Evolutionary conservation across 1,140 invertebrate species (phyloP).

Genomic region (Drosophila ercepeae): DNA sequence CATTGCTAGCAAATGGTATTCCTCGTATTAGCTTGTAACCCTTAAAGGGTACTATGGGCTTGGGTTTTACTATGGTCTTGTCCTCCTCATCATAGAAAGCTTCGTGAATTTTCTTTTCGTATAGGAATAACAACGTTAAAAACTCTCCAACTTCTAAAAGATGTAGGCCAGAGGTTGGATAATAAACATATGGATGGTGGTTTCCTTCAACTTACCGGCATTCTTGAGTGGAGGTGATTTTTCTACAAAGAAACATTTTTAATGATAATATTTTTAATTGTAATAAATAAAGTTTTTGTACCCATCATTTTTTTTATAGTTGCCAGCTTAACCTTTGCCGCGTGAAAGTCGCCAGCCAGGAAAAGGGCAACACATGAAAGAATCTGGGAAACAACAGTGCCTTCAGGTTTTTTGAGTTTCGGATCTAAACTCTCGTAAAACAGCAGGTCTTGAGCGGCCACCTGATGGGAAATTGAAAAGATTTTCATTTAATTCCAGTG

Average conservation of each 20-base stretch:
- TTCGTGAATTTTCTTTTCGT: conserved; percentile 28
- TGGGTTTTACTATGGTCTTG: background rate
- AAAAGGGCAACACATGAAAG: background rate
- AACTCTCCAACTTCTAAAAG: conserved; percentile 12
- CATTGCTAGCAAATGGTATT: conserved; percentile 28
- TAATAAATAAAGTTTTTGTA: too few species aligned
- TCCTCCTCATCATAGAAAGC: background rate
- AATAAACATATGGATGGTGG: background rate
- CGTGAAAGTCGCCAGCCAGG: background rate
- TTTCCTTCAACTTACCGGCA: background rate
- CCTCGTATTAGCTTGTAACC: conserved; percentile 4
- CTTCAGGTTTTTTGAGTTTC: background rate
- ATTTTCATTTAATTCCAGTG: too few species aligned
- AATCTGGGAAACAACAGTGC: background rate
- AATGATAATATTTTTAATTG: too few species aligned
- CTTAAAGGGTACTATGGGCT: background rate
- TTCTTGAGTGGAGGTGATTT: background rate
- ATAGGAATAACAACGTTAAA: conserved; percentile 17
- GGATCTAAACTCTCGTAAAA: background rate
- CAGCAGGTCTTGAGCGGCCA: conserved; percentile 26
- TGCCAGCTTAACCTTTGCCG: background rate
- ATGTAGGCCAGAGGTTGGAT: background rate
- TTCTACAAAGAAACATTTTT: background rate
- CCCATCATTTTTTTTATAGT: background rate
- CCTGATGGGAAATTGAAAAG: background rate